Evolutionary conservation across 2,797 vertebrate species (phyloP).

Genomic region (Gallinago stenura): DNA sequence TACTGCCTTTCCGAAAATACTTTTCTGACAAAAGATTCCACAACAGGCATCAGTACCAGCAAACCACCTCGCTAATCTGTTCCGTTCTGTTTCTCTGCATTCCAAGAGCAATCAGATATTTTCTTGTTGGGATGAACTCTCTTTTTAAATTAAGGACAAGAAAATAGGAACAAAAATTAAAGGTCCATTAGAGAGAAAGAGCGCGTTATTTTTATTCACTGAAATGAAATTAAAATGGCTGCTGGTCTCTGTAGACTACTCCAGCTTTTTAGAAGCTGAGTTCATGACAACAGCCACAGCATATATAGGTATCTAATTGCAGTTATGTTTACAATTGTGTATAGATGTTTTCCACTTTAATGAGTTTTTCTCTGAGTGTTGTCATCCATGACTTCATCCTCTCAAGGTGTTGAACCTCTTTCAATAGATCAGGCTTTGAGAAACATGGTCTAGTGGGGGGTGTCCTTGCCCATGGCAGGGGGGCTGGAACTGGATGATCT

Average conservation of each 20-base stretch:
- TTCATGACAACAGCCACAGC: not conserved
- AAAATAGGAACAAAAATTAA: slow-evolving; percentile 8
- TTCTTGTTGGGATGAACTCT: slow-evolving; percentile 18
- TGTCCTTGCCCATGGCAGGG: too few species aligned
- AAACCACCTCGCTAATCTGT: slow-evolving; percentile 39
- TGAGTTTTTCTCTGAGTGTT: not conserved
- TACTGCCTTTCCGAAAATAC: slow-evolving; percentile 46
- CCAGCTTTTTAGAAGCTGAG: not conserved
- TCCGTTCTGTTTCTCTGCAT: not conserved
- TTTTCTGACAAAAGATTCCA: slow-evolving; percentile 32
- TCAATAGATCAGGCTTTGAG: too few species aligned
- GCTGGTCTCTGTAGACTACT: not conserved
- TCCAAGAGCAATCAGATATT: slow-evolving; percentile 30
- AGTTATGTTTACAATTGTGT: not conserved
- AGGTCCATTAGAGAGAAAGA: not conserved
- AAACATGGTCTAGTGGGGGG: too few species aligned
- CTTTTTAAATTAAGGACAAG: slow-evolving; percentile 37
- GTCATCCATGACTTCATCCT: not conserved
- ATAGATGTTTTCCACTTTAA: not conserved
- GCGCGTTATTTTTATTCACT: not conserved
- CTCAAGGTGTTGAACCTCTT: not conserved
- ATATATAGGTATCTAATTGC: not conserved
- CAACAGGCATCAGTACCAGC: slow-evolving; percentile 28
- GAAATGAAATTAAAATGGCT: not conserved
- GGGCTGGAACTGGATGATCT: too few species aligned